Conservation (phyloP, 1,140 invertebrate species). For the Neuroterus valhalla region DNA sequence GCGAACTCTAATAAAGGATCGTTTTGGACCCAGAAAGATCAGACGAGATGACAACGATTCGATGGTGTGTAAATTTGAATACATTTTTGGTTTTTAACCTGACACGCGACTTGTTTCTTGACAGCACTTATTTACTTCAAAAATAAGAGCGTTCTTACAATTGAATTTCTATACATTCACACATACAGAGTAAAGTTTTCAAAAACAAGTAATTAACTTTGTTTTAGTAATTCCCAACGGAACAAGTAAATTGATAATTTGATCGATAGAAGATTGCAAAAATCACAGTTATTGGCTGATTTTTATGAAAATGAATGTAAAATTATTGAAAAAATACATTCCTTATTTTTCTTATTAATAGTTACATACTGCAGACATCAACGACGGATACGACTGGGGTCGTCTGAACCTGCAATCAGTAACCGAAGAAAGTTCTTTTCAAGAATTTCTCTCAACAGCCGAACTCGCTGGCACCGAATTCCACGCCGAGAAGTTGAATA, state of each 20-base stretch:
- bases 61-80: conserved; percentile 66
- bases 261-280: not conserved
- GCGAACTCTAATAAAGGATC: conserved; percentile 84
- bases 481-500: conserved; percentile 91
- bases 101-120: not conserved
- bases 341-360: conserved; percentile 68
- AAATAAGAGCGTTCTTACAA: not conserved
- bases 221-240: not conserved
- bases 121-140: not conserved
- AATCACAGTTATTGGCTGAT: not conserved
- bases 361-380: conserved; percentile 90
- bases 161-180: not conserved
- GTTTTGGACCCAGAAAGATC: conserved; percentile 79
- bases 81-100: conserved; percentile 37
- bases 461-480: conserved; percentile 96
- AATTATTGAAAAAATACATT: conserved; percentile 24
- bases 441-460: conserved; percentile 96
- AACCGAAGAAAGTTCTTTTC: conserved; percentile 95
- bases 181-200: not conserved
- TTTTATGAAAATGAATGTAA: not conserved
- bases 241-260: not conserved
- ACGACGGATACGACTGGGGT: conserved; percentile 94
- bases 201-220: conserved; percentile 21
- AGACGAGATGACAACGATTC: conserved; percentile 77
- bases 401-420: conserved; percentile 93